Base-by-base conservation (phyloP, 2,888 invertebrate species). In the Mythimna ferrago region DNA sequence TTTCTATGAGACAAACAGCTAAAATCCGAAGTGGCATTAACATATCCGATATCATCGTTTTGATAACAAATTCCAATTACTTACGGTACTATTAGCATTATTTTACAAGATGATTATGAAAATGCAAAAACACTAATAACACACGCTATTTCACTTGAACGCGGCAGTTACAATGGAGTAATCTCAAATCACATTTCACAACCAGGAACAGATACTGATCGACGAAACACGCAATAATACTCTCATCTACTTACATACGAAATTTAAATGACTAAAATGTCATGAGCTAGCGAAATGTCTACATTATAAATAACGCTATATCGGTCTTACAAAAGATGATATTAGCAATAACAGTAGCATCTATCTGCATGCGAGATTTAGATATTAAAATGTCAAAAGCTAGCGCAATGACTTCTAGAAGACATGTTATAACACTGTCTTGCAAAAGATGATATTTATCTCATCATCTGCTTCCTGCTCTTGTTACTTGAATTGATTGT, bases 171-270 rank as follows among this genome's bases (percentile, higher is more conserved):
- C 38, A 81, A 61, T 76, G 60, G 32, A 62, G 61, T 74, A 76
- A 69, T 66, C 67, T 60, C 9, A 66, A 80, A 80, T 68, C 58
- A 80, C 56, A 80, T 81, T 80, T 83, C 73, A 65, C 57, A 84
- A 82, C 73, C 57, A 84, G 85, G 72, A 84, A 82, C 71, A 75
- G 61, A 84, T 38, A 41, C 38, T 38, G 60, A n/a, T 64, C 60
- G 14, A 71, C 44, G 44, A 57, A 62, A 69, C 71, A 65, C 21
- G 70, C 84, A 80, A 74, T 26, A 70, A 70, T 38, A 66, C 44
- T 53, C 54, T 54, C 68, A 60, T 72, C 61, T 44, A 68, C 57
- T 48, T 63, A 63, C 70, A 48, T 19, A 19, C 48, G 6, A 19
- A 16, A 48, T 48, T 48, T 48, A 48, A 48, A 48, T 6, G 5